phyloP scores from a whole-genome alignment of 2,113 vertebrate species.

The Neopipo cinnamomea region DNA sequence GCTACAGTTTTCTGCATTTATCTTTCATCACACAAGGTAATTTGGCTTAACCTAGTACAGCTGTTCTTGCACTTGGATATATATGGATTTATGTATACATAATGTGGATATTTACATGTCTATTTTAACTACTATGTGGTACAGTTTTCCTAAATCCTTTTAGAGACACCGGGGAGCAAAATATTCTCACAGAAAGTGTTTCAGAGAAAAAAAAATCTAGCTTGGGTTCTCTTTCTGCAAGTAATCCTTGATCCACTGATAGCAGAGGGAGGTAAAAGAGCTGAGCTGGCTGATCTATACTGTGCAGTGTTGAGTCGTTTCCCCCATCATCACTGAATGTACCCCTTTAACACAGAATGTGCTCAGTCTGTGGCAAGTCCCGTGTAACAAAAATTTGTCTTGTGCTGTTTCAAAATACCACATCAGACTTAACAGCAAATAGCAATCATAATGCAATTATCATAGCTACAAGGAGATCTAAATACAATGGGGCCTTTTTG shows the following conservation, averaged over 20 bases:
- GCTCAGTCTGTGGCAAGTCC: background rate
- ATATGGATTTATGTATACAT: background rate
- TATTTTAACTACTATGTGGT: background rate
- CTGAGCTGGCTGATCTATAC: background rate
- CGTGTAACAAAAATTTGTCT: background rate
- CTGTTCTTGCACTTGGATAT: background rate
- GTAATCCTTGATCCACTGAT: background rate
- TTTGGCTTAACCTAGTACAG: background rate
- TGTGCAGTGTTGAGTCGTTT: background rate
- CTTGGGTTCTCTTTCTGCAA: background rate
- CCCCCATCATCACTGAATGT: background rate
- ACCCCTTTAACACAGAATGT: background rate
- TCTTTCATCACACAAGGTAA: background rate
- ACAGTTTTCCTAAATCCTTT: background rate
- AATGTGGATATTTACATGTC: background rate
- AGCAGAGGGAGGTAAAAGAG: background rate
- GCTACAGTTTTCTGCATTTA: background rate
- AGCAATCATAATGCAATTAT: background rate
- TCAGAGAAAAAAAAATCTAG: background rate
- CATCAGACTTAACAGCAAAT: background rate
- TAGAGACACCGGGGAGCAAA: background rate
- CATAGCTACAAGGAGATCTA: background rate
- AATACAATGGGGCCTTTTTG: background rate
- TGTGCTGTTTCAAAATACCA: background rate
- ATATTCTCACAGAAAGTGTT: background rate